Conservation (phyloP, 1,140 invertebrate species). For the Drosophila asahinai region DNA sequence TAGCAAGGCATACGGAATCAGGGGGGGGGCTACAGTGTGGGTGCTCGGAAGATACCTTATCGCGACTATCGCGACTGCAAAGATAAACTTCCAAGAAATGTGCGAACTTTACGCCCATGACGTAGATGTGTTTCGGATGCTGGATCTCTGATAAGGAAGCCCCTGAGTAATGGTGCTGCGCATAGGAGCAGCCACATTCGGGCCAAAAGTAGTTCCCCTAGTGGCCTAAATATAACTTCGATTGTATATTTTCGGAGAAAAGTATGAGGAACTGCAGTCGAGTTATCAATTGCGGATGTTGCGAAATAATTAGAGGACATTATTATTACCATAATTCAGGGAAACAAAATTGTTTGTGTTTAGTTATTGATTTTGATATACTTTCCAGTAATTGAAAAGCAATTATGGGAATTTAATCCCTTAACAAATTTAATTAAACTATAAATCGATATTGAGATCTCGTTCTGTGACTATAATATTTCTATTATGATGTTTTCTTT, state of each 20-base stretch:
- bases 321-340: not conserved
- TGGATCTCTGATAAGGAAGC: slow-evolving; percentile 18
- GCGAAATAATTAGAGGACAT: not conserved
- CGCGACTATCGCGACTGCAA: slow-evolving; percentile 50
- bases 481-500: not conserved
- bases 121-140: slow-evolving; percentile 52
- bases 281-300: slow-evolving; percentile 6
- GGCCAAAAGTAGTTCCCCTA: slow-evolving; percentile 23
- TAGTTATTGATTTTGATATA: no score
- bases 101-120: slow-evolving; percentile 75
- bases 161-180: slow-evolving; percentile 20
- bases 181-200: not conserved
- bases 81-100: slow-evolving; percentile 60
- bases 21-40: slow-evolving; percentile 27
- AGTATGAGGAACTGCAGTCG: not conserved
- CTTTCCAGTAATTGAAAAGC: not conserved
- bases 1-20: slow-evolving; percentile 4
- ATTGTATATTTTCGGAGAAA: not conserved
- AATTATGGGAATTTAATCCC: not conserved
- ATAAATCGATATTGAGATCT: not conserved
- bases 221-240: slow-evolving; percentile 1
- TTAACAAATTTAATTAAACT: no score
- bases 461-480: not conserved
- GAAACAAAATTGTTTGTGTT: no score
- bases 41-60: slow-evolving; percentile 59